These are phyloP conservation scores for Phallusia fumigata DNA, from an alignment of 23 tunicate genomes.

Conservation along the genomic window DNA sequence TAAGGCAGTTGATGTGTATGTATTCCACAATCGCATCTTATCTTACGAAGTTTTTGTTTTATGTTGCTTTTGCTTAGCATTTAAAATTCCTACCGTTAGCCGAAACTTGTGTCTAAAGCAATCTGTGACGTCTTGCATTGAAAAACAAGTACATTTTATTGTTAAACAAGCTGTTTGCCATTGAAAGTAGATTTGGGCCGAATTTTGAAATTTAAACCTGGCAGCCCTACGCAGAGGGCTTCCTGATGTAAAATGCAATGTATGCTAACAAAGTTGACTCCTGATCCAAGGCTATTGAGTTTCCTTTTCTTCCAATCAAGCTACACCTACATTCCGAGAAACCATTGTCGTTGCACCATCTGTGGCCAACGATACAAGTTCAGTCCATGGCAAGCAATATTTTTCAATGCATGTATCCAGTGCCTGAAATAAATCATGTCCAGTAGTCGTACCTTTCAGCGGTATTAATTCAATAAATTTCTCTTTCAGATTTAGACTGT, in stretches of 20 bases:
- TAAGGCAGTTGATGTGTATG: no score
- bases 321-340: conserved; percentile 26
- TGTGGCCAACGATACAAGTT: conserved; percentile 37
- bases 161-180: no score
- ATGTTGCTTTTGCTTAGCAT: no score
- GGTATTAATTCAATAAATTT: conserved; percentile 63
- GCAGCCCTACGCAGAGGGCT: conserved; percentile 52
- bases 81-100: no score
- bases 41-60: no score
- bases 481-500: conserved; percentile 37
- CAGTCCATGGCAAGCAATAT: conserved; percentile 32
- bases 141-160: no score
- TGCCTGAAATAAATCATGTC: conserved; percentile 34
- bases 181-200: no score
- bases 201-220: no score
- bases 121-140: no score
- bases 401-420: conserved; percentile 44
- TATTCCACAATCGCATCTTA: no score
- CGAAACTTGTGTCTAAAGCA: no score
- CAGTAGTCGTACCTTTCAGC: conserved; percentile 57
- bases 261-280: conserved; percentile 32
- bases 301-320: conserved; percentile 21
- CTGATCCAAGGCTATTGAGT: conserved; percentile 26
- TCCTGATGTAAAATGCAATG: conserved; percentile 49
- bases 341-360: conserved; percentile 59